Percentiles rank a stretch among this genome's conserved stretches.
These are phyloP conservation scores for Sprattus sprattus DNA, from an alignment of 2,113 vertebrate genomes.

Conservation along the genomic window DNA sequence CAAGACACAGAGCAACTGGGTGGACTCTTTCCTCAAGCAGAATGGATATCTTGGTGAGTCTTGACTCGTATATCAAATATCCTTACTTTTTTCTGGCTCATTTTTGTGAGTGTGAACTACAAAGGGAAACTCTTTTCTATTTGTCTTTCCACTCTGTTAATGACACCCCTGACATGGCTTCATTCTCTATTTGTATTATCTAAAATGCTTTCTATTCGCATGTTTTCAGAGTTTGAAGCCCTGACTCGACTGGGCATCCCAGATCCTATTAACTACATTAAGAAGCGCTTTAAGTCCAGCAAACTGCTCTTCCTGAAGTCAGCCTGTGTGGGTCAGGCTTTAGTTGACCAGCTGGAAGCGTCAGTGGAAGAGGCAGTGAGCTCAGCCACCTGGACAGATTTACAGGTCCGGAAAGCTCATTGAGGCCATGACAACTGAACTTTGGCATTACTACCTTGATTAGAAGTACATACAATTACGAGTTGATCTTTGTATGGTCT, in stretches of 20 bases:
- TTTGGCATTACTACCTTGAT: too few species aligned
- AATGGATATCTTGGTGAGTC: slow-evolving; percentile 90
- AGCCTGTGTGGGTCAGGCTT: slow-evolving; percentile 82
- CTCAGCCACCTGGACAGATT: slow-evolving; percentile 86
- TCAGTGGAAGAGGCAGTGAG: slow-evolving; percentile 91
- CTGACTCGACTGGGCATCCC: slow-evolving; percentile 89
- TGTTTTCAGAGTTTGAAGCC: slow-evolving; percentile 86
- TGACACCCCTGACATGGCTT: too few species aligned
- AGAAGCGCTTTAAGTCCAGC: slow-evolving; percentile 84
- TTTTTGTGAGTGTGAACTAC: too few species aligned
- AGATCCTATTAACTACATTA: slow-evolving; percentile 85
- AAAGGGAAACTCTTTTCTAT: too few species aligned
- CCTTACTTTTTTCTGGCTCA: too few species aligned
- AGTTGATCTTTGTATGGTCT: too few species aligned
- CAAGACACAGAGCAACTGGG: slow-evolving; percentile 91
- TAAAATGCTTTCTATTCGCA: background rate
- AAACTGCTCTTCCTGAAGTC: slow-evolving; percentile 83
- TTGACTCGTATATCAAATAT: too few species aligned
- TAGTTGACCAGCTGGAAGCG: slow-evolving; percentile 93
- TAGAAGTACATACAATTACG: too few species aligned
- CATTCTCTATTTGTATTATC: background rate
- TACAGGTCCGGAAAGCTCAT: slow-evolving; percentile 71
- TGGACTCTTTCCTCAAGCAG: slow-evolving; percentile 94
- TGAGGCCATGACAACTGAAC: background rate
- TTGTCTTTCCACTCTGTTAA: too few species aligned